phyloP scores from a whole-genome alignment of 2,113 vertebrate species.

The Scartelaos histophorus region DNA sequence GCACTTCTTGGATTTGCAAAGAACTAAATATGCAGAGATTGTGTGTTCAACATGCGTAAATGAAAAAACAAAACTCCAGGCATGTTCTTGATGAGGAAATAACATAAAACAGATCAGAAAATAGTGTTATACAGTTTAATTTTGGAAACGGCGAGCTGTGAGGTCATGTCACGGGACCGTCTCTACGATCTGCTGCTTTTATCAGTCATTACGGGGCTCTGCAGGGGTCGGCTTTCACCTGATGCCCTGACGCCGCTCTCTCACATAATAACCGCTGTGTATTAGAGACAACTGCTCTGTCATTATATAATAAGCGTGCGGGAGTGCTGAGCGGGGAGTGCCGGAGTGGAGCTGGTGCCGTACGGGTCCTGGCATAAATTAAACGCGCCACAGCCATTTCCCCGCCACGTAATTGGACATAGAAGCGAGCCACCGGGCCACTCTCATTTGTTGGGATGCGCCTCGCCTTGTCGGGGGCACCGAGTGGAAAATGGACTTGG shows the following conservation, averaged over 20 bases:
- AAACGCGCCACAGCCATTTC: constrained; percentile 52
- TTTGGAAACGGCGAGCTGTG: constrained; percentile 15
- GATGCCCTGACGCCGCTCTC: constrained; percentile 27
- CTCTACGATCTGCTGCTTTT: constrained; percentile 37
- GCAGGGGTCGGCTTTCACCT: constrained; percentile 31
- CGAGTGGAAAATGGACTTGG: constrained; percentile 33
- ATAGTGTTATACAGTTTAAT: too few relatives aligned
- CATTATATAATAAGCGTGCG: constrained; percentile 28
- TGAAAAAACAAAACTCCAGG: too few relatives aligned
- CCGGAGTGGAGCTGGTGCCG: background rate
- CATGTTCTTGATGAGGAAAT: too few relatives aligned
- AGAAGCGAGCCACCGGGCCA: constrained; percentile 47
- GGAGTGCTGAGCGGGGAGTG: background rate
- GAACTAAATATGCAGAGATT: too few relatives aligned
- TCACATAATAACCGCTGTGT: constrained; percentile 37
- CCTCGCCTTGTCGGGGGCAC: constrained; percentile 51
- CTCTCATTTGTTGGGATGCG: constrained; percentile 54
- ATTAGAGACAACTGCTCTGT: constrained; percentile 21
- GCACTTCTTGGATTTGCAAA: too few relatives aligned
- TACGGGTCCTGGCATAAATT: constrained; percentile 43
- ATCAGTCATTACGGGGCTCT: constrained; percentile 41
- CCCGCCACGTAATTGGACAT: constrained; percentile 62
- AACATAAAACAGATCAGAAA: too few relatives aligned
- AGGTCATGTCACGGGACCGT: constrained; percentile 28
- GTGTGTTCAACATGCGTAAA: too few relatives aligned